phyloP scores from a whole-genome alignment of 2,797 vertebrate species.

The Lepilemur septentrionalis region DNA sequence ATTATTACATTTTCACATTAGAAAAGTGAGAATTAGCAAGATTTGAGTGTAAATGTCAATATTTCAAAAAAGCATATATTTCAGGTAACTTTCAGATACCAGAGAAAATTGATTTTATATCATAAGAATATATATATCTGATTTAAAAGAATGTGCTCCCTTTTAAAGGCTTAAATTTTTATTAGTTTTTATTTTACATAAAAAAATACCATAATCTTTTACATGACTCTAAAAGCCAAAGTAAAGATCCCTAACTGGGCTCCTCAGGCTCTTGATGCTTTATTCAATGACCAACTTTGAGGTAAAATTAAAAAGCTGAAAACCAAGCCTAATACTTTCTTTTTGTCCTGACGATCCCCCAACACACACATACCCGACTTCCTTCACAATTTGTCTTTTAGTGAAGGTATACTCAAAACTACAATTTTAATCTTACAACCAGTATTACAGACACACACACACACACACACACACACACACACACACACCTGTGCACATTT shows the following conservation, averaged over 20 bases:
- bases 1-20: neutral
- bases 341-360: neutral
- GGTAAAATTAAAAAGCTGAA: neutral
- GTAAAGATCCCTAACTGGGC: neutral
- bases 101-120: conserved; percentile 1
- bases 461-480: neutral
- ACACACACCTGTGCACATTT: neutral
- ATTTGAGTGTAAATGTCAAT: neutral
- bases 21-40: neutral
- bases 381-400: neutral
- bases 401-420: neutral
- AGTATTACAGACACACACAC: neutral
- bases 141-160: neutral
- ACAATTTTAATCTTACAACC: neutral
- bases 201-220: neutral
- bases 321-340: neutral
- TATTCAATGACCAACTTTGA: neutral
- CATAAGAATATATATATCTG: neutral
- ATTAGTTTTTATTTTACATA: neutral
- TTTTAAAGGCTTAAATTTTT: neutral
- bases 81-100: neutral
- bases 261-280: neutral
- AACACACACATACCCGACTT: neutral
- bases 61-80: neutral
- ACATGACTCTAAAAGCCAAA: neutral